Conservation (phyloP, 35 echinoderm and acorn worm species). For the Apostichopus japonicus region DNA sequence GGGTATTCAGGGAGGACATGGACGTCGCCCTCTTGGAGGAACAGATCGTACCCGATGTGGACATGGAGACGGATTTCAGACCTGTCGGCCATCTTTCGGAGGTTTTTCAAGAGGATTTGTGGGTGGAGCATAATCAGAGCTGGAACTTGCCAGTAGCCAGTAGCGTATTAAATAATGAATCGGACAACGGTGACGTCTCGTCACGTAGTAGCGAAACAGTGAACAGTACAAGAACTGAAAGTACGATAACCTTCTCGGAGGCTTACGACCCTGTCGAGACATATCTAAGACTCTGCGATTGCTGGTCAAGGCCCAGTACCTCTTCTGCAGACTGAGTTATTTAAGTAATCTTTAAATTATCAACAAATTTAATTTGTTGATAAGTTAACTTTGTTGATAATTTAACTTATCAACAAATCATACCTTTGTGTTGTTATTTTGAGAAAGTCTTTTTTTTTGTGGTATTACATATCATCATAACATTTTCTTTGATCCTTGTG, state of each 20-base stretch:
- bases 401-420: too few species aligned
- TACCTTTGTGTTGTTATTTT: too few species aligned
- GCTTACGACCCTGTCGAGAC: conserved; percentile 49
- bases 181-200: neutral
- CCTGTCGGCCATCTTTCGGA: conserved; percentile 1
- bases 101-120: conserved; percentile 44
- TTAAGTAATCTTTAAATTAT: neutral
- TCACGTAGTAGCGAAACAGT: neutral
- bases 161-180: neutral
- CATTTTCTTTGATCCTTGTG: too few species aligned
- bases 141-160: neutral
- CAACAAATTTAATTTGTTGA: too few species aligned
- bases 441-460: too few species aligned
- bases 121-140: conserved; percentile 25
- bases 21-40: conserved; percentile 47
- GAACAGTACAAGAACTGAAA: neutral
- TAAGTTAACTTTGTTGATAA: too few species aligned
- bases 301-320: conserved; percentile 27
- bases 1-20: conserved; percentile 53
- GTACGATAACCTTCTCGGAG: neutral
- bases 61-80: conserved; percentile 24
- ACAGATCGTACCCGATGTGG: conserved; percentile 47
- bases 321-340: conserved; percentile 7
- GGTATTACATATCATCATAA: too few species aligned
- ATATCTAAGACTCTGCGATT: conserved; percentile 51